Evolutionary conservation across 2,113 vertebrate genomes (phyloP), one percentile per base, ranked within the genome.

Genomic region (Lepisosteus oculatus): DNA sequence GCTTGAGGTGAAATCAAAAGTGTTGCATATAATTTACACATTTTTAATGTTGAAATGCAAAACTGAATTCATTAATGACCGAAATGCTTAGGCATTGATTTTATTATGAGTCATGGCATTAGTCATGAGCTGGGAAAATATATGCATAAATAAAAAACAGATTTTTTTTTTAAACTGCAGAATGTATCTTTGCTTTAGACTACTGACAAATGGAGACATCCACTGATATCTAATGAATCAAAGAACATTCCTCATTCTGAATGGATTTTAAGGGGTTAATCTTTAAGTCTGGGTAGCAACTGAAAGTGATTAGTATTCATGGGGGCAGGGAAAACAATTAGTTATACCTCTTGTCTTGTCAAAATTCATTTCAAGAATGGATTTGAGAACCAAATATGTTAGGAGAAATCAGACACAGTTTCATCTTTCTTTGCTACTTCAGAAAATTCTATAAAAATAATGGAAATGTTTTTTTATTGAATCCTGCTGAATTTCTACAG

Each of bases 31-130:
- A 8, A 5, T 17, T 47, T 66, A 14, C 15, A 66, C 65, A 66
- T 47, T 66, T 66, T 51, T 67, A 47, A 12, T 8, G n/a, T 67
- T 67, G 43, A 51, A 51, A 67, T 67, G 66, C n/a, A 57, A 63
- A 45, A n/a, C 6, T 47, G 43, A 55, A 29, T 72, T 67, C 14
- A 11, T 59, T 54, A 51, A 51, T 43, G 11, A 67, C 64, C 57
- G 9, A 67, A 67, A 43, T 55, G 55, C 29, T 43, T 17, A 42
- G 29, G 42, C 57, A 72, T 61, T 67, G 55, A 61, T 61, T 67
- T 72, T 47, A 51, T 59, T 59, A 6, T 41, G 43, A 14, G 55
- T 13, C 55, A 47, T 67, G 55, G 55, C 65, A 59, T 42, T 42
- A 54, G 54, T 44, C 43, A 42, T 59, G 43, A 43, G 13, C 42